A percentile compares a stretch with the other conserved stretches of the same genome.
Conservation (phyloP, 2,113 vertebrate species). For the Bombycilla garrulus region DNA sequence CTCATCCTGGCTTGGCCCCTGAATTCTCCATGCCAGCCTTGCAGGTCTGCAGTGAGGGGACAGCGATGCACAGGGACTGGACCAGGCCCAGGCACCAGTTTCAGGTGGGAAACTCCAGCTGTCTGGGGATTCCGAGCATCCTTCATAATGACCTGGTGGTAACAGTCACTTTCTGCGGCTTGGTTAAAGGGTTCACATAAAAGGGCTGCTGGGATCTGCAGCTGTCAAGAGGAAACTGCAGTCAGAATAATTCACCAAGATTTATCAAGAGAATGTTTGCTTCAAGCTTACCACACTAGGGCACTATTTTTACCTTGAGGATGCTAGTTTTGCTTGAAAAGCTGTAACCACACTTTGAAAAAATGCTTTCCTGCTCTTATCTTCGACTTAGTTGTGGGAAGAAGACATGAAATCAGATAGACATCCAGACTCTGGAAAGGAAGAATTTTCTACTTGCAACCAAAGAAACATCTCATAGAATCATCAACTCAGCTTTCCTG, state of each 20-base stretch:
- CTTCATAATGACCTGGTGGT: fast-evolving
- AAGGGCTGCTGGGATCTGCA: not conserved
- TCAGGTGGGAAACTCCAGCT: fast-evolving
- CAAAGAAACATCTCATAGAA: not conserved
- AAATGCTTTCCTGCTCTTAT: not conserved
- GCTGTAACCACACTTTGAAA: not conserved
- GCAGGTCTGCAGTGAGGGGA: fast-evolving
- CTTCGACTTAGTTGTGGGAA: not conserved
- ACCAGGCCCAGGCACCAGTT: not conserved
- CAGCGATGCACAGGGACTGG: fast-evolving
- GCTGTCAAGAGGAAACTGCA: not conserved
- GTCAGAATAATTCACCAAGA: not conserved
- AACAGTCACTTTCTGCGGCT: not conserved
- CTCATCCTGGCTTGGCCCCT: not conserved
- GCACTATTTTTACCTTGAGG: not conserved
- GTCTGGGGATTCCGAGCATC: fast-evolving
- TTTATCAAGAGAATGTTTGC: not conserved
- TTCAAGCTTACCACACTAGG: not conserved
- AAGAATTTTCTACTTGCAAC: not conserved
- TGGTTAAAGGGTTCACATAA: not conserved
- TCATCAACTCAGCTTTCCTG: not conserved
- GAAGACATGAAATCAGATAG: not conserved
- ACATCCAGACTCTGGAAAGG: not conserved
- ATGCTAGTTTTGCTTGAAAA: not conserved
- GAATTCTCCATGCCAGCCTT: fast-evolving